Evolutionary conservation across 2,113 vertebrate species (phyloP).

Genomic region (Proteles cristata): DNA sequence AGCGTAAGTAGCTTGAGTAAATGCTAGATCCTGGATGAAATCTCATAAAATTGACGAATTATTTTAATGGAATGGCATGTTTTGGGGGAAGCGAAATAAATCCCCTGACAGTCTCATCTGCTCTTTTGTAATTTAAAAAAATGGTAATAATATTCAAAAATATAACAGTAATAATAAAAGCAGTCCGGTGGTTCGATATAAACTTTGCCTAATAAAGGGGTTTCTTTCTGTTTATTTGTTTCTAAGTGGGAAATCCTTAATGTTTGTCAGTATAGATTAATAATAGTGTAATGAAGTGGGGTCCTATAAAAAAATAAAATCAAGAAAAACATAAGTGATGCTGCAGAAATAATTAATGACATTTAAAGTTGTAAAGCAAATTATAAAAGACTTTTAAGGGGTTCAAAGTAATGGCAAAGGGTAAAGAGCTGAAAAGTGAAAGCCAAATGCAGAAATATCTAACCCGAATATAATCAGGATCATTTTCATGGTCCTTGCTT

Average conservation of each 20-base stretch:
- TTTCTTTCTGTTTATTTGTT: background rate
- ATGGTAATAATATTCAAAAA: background rate
- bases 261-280: background rate
- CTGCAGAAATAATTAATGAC: background rate
- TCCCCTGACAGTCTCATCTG: background rate
- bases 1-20: background rate
- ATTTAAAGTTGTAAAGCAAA: background rate
- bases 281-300: background rate
- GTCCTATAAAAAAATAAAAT: background rate
- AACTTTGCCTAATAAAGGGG: background rate
- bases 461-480: background rate
- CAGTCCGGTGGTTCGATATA: background rate
- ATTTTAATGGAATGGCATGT: background rate
- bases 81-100: background rate
- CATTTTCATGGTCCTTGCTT: background rate
- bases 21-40: background rate
- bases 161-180: background rate
- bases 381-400: background rate
- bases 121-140: background rate
- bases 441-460: background rate
- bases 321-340: background rate
- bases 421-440: background rate
- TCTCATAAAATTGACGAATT: background rate
- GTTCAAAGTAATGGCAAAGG: background rate
- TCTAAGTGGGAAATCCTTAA: background rate